Percentiles rank a stretch among this genome's conserved stretches.
Conservation (phyloP, 1,140 invertebrate genomes). For the Drosophila pachea region DNA sequence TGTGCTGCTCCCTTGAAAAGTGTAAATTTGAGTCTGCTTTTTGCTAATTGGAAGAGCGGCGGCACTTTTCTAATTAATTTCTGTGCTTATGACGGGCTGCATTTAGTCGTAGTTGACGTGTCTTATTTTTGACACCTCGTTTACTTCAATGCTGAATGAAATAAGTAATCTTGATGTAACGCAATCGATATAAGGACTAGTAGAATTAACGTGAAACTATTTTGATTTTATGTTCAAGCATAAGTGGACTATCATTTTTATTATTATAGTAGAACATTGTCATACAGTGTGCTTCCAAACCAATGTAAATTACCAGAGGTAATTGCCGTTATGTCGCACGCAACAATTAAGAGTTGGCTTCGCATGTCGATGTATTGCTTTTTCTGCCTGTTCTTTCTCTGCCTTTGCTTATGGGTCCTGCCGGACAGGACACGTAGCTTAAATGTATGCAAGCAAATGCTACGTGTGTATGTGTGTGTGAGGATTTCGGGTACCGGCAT, state of each 20-base stretch:
- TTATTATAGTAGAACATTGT: background rate
- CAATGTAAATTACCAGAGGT: conserved; percentile 5
- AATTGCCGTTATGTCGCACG: conserved; percentile 29
- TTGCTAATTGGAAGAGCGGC: conserved; percentile 49
- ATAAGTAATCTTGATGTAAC: no score
- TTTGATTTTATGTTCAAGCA: background rate
- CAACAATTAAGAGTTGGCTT: conserved; percentile 57
- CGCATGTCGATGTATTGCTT: conserved; percentile 28
- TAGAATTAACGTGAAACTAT: background rate
- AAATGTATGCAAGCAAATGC: conserved; percentile 68
- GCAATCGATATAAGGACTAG: background rate
- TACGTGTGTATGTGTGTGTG: conserved; percentile 1
- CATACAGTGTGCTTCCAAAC: background rate
- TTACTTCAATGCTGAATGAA: no score
- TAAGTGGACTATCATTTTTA: no score
- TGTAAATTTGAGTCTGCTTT: conserved; percentile 50
- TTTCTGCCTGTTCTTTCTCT: conserved; percentile 20
- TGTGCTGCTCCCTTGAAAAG: conserved; percentile 24
- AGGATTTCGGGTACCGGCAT: conserved; percentile 50
- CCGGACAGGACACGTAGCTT: conserved; percentile 48
- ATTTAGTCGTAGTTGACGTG: conserved; percentile 49
- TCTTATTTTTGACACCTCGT: conserved; percentile 42
- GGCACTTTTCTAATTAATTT: conserved; percentile 60
- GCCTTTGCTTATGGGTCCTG: conserved; percentile 30
- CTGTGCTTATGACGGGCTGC: conserved; percentile 38